Evolutionary conservation across 2,888 invertebrate genomes (phyloP).

Genomic region (Caenorhabditis drosophilae): DNA sequence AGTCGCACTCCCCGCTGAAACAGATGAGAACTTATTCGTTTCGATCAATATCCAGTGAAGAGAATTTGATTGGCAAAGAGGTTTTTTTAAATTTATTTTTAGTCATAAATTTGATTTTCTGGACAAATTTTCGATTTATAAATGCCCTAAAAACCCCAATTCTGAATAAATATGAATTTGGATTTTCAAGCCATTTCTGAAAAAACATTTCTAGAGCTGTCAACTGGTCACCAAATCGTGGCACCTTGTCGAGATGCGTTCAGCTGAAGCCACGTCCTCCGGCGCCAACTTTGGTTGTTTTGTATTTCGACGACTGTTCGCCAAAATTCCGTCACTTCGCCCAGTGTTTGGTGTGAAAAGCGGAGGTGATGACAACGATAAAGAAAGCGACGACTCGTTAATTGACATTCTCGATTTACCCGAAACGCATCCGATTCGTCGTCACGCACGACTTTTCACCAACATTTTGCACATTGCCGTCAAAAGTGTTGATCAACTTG

Average conservation of each 20-base stretch:
- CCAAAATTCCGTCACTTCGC: constrained; percentile 46
- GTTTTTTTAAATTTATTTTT: constrained; percentile 10
- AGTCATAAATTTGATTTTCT: neutral
- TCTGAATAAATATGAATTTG: too few species aligned
- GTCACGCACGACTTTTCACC: constrained; percentile 57
- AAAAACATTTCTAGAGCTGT: constrained; percentile 38
- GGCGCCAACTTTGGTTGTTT: constrained; percentile 46
- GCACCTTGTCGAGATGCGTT: constrained; percentile 34
- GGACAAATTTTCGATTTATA: neutral
- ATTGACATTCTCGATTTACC: constrained; percentile 33
- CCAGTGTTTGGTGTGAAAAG: constrained; percentile 31
- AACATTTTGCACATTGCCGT: constrained; percentile 58
- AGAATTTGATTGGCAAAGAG: constrained; percentile 46
- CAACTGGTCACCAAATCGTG: constrained; percentile 31
- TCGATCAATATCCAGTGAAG: constrained; percentile 49
- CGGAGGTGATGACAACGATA: constrained; percentile 28
- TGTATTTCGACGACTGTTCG: constrained; percentile 51
- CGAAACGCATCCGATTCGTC: constrained; percentile 37
- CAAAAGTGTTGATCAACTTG: constrained; percentile 58
- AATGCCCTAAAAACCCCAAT: neutral
- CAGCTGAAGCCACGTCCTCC: constrained; percentile 5
- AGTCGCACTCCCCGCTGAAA: constrained; percentile 53
- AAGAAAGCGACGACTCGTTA: too few species aligned
- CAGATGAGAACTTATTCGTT: constrained; percentile 58
- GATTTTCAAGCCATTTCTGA: neutral